Evolutionary conservation across 2,888 invertebrate species (phyloP), one percentile per base, ranked within the genome.

Genomic region (Bhutanitis thaidina): DNA sequence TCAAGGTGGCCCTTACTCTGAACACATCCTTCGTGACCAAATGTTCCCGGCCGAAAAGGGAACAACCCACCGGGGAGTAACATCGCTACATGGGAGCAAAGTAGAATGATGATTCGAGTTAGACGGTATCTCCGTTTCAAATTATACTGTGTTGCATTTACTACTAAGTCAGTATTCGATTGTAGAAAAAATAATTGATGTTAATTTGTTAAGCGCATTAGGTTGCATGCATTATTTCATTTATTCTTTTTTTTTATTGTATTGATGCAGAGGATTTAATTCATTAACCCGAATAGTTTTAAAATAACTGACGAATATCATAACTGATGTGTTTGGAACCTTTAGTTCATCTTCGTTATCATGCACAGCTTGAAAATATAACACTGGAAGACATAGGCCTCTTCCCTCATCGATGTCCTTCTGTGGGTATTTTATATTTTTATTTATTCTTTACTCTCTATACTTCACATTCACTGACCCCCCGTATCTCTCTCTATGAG

Each of bases 51-150:
- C 55, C 67, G 67, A 71, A 61, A 67, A 64, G 57, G 61, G 64
- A 71, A 75, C 62, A 56, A 57, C 65, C 64, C 75, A 56, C 74
- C 1, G 14, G 78, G 67, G 79, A 69, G 36, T 30, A 47, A 43
- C 43, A 53, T 46, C 40, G 40, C 38, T 56, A 56, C 54, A 60
- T 56, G 57, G 49, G 49, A 47, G 47, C 43, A 43, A 43, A 52
- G 47, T 47, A 16, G 38, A 47, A 52, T 37, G 43, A 52, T 37
- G 41, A 41, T 15, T 46, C 30, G 39, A 10, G 35, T 27, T 45
- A 40, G 10, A 30, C 35, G 16, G 5, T 4, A 41, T 20, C 20
- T 20, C 9, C 8, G 1, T 32, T 15, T 13, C 9, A 52, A 43
- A 27, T 37, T 37, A 38, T 38, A 52, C 52, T 34, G 13, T 47